phyloP scores from a whole-genome alignment of 2,888 invertebrate genomes.

The Cantharis lateralis region DNA sequence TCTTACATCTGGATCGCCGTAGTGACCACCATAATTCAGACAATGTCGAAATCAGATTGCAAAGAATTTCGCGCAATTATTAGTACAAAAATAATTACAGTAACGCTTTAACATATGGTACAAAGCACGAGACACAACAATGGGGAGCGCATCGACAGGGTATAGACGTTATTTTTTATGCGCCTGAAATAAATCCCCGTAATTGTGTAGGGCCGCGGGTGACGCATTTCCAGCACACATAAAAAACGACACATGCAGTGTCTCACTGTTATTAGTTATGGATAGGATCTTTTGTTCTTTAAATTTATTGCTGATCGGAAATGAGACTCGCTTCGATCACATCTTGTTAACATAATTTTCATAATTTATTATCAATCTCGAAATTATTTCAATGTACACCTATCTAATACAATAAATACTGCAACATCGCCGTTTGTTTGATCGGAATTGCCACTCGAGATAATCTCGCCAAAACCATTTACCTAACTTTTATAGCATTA shows the following conservation, averaged over 20 bases:
- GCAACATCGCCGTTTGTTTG: neutral
- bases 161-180: constrained; percentile 37
- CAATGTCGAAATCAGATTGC: constrained; percentile 19
- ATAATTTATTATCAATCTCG: neutral
- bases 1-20: constrained; percentile 29
- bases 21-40: constrained; percentile 13
- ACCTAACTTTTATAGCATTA: neutral
- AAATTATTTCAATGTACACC: neutral
- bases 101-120: constrained; percentile 30
- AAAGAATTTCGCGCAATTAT: constrained; percentile 30
- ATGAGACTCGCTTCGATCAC: constrained; percentile 36
- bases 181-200: constrained; percentile 38
- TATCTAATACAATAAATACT: neutral
- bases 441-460: neutral
- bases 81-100: constrained; percentile 28
- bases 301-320: constrained; percentile 34
- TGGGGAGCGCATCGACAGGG: constrained; percentile 30
- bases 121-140: constrained; percentile 30
- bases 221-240: constrained; percentile 30
- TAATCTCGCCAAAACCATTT: neutral
- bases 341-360: constrained; percentile 6
- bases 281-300: constrained; percentile 38
- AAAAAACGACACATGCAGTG: constrained; percentile 38
- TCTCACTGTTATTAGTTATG: constrained; percentile 39
- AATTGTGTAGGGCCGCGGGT: constrained; percentile 34